These are phyloP conservation scores for Hypsibius dujardini DNA, from an alignment of 1,140 invertebrate species.

Conservation along the genomic window DNA sequence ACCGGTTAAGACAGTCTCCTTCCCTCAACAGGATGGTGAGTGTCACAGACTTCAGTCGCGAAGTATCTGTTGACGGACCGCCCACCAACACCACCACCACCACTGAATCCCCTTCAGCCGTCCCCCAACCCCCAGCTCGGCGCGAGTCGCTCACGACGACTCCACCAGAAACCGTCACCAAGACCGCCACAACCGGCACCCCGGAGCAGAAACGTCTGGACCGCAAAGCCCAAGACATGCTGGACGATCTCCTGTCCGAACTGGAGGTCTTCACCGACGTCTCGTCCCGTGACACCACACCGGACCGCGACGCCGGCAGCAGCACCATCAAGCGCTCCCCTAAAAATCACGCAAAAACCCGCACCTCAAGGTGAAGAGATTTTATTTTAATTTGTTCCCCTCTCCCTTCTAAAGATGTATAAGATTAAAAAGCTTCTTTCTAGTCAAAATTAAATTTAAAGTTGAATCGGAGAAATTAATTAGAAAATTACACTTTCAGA, in stretches of 20 bases:
- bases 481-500: too few species aligned
- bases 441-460: too few species aligned
- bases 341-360: not conserved
- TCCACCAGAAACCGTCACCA: not conserved
- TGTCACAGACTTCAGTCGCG: too few species aligned
- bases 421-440: not conserved
- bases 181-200: not conserved
- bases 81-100: not conserved
- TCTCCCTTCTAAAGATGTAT: not conserved
- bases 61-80: not conserved
- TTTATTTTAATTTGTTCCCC: too few species aligned
- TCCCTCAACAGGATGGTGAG: too few species aligned
- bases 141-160: not conserved
- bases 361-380: not conserved
- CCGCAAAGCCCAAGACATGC: constrained; percentile 2
- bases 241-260: constrained; percentile 16
- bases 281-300: constrained; percentile 3
- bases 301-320: not conserved
- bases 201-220: not conserved
- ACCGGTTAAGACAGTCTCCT: too few species aligned
- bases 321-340: constrained; percentile 16
- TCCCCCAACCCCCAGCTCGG: not conserved
- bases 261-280: constrained; percentile 16
- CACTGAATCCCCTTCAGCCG: not conserved
- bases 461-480: too few species aligned